phyloP scores from a whole-genome alignment of 1,140 invertebrate genomes.

The Bombus superbus region DNA sequence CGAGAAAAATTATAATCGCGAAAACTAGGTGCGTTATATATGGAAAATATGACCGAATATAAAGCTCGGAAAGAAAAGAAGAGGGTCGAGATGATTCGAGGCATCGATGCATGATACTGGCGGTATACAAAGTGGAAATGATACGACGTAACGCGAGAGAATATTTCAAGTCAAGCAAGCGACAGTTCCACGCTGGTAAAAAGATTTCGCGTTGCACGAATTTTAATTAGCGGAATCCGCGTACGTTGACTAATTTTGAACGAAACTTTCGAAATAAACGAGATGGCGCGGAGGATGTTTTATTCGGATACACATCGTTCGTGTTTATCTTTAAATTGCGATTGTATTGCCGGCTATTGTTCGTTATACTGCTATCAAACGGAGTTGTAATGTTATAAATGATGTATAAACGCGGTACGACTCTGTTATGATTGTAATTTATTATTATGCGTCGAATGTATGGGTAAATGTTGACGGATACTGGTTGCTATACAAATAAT shows the following conservation, averaged over 20 bases:
- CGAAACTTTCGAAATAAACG: not conserved
- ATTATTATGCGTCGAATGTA: not conserved
- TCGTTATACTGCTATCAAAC: not conserved
- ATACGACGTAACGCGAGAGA: no score
- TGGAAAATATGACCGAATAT: not conserved
- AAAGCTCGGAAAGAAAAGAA: no score
- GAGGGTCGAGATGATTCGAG: fast-evolving
- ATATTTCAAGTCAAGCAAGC: not conserved
- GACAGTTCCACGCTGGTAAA: not conserved
- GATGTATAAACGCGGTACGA: not conserved
- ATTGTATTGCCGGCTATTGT: not conserved
- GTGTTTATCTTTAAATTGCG: constrained; percentile 6
- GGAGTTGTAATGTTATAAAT: not conserved
- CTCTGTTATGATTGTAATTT: not conserved
- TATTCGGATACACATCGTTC: not conserved
- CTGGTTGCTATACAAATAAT: not conserved
- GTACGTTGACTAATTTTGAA: not conserved
- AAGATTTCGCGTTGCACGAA: not conserved
- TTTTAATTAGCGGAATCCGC: not conserved
- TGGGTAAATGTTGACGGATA: constrained; percentile 1
- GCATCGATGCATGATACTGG: no score
- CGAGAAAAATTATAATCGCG: no score
- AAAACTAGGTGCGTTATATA: no score
- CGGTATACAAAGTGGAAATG: not conserved
- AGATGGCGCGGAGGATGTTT: not conserved